phyloP scores from a whole-genome alignment of 2,113 vertebrate species.

The Delphinus delphis region DNA sequence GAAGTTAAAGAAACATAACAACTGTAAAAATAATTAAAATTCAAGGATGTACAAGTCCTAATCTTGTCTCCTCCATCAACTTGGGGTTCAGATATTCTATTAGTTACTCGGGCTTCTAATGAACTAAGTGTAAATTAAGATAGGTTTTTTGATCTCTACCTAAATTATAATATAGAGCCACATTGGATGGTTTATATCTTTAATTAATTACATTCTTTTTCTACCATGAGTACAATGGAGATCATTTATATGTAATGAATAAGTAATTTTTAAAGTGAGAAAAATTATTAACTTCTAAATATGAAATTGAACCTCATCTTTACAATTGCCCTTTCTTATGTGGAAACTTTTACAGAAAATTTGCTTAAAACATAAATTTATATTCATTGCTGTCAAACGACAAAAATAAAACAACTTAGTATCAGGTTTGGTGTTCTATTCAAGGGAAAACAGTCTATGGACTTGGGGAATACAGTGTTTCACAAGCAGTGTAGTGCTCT shows the following conservation, averaged over 20 bases:
- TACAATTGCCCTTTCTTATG: neutral
- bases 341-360: neutral
- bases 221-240: neutral
- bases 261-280: neutral
- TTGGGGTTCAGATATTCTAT: neutral
- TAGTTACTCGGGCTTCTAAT: neutral
- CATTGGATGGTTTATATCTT: neutral
- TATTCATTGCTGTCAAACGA: neutral
- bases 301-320: neutral
- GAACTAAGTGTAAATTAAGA: neutral
- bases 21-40: neutral
- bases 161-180: neutral
- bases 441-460: neutral
- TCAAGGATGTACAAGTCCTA: neutral
- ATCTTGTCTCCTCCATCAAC: neutral
- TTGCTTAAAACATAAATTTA: neutral
- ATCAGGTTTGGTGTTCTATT: neutral
- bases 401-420: neutral
- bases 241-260: neutral
- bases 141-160: neutral
- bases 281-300: neutral
- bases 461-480: neutral
- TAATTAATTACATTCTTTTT: neutral
- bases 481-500: neutral
- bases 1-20: neutral